phyloP scores from a whole-genome alignment of 2,113 vertebrate genomes.

The Eudyptes chrysolophus region DNA sequence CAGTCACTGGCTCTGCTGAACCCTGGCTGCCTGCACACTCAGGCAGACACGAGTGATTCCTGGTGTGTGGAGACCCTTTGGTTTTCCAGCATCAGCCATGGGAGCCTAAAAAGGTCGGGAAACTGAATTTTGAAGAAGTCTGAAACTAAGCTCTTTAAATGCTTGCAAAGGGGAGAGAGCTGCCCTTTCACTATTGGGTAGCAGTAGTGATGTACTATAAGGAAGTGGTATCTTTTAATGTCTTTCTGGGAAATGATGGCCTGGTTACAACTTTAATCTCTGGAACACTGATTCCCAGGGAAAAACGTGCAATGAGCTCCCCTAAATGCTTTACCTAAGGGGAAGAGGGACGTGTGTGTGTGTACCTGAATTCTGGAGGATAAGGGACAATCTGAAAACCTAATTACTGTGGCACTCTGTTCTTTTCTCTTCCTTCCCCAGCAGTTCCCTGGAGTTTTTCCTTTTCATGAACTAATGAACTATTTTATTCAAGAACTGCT shows the following conservation, averaged over 20 bases:
- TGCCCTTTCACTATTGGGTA: neutral
- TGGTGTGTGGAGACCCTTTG: neutral
- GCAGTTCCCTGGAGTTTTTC: conserved; percentile 66
- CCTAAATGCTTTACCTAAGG: conserved; percentile 28
- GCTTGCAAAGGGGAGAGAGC: neutral
- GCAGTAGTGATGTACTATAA: neutral
- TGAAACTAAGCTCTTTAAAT: neutral
- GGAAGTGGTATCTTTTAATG: neutral
- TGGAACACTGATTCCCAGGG: neutral
- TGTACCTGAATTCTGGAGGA: conserved; percentile 45
- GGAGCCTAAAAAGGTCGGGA: neutral
- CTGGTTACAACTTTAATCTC: neutral
- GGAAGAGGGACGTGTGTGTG: conserved; percentile 26
- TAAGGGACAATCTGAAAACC: conserved; percentile 65
- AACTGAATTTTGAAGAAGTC: neutral
- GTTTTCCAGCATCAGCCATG: neutral
- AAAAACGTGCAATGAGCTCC: neutral
- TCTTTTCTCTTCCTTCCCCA: conserved; percentile 33
- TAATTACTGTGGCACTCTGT: conserved; percentile 67
- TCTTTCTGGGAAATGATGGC: neutral
- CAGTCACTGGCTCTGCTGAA: neutral
- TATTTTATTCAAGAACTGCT: conserved; percentile 72
- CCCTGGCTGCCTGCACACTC: accelerated
- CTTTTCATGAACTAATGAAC: conserved; percentile 74
- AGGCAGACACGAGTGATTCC: neutral